phyloP scores from a whole-genome alignment of 2,113 vertebrate genomes.

The Edolisoma coerulescens region DNA sequence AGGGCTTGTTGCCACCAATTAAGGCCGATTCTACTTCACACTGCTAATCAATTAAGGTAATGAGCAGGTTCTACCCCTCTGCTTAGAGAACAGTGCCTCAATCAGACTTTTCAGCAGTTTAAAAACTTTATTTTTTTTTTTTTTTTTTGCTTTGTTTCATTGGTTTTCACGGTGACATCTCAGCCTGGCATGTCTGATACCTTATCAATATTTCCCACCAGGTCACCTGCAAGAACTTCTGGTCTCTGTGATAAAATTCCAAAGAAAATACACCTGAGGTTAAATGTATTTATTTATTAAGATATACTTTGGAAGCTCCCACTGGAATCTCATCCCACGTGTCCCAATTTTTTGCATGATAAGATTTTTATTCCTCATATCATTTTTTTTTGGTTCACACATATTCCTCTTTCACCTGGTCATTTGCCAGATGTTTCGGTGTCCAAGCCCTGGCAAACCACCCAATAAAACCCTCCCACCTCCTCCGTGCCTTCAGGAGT shows the following conservation, averaged over 20 bases:
- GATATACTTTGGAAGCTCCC: not conserved
- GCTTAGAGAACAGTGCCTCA: not conserved
- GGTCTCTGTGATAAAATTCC: not conserved
- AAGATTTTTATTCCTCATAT: not conserved
- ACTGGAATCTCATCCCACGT: fast-evolving
- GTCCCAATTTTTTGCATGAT: not conserved
- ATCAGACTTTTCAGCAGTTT: not conserved
- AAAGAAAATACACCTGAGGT: not conserved
- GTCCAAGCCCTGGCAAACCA: not conserved
- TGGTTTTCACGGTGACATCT: not conserved
- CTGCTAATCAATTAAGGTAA: not conserved
- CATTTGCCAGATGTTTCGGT: not conserved
- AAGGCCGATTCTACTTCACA: not conserved
- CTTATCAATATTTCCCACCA: not conserved
- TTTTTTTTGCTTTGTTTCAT: not conserved
- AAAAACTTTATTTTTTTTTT: not conserved
- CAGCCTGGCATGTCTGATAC: no score
- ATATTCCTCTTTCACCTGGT: fast-evolving
- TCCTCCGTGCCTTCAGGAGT: not conserved
- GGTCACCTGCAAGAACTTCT: not conserved
- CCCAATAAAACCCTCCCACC: not conserved
- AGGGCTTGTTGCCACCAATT: not conserved
- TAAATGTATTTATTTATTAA: not conserved
- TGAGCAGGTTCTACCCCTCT: not conserved
- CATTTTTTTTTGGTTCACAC: fast-evolving